Percentiles rank a stretch among this genome's conserved stretches.
Evolutionary conservation across 2,113 vertebrate genomes (phyloP).

Genomic region (Corynorhinus townsendii): DNA sequence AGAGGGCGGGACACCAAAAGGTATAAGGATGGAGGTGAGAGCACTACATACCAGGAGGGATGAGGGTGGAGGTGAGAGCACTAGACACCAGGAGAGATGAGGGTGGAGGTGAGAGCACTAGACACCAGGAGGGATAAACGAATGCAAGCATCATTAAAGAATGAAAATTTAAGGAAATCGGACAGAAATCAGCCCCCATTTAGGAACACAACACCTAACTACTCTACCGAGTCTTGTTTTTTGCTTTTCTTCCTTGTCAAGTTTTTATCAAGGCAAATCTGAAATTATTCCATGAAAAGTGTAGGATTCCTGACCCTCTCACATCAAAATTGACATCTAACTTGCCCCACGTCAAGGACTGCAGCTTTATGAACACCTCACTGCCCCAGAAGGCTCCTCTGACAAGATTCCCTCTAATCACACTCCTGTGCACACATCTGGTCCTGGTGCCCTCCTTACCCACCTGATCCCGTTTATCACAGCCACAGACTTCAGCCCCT

Average conservation of each 20-base stretch:
- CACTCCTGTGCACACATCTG: not conserved
- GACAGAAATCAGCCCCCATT: not conserved
- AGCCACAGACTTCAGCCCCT: not conserved
- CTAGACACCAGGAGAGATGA: too few species aligned
- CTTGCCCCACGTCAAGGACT: not conserved
- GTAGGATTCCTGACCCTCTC: not conserved
- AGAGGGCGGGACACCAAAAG: too few species aligned
- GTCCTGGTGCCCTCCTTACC: too few species aligned
- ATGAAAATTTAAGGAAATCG: not conserved
- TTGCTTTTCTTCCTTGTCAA: not conserved
- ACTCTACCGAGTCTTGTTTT: not conserved
- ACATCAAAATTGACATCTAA: not conserved
- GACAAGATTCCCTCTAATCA: not conserved
- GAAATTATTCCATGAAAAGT: not conserved
- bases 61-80: accelerated
- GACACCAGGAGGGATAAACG: not conserved
- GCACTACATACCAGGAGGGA: too few species aligned
- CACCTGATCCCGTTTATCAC: not conserved
- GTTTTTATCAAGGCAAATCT: not conserved
- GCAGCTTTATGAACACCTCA: accelerated
- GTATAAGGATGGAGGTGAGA: accelerated
- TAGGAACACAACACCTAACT: not conserved
- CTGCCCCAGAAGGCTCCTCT: accelerated
- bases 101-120: too few species aligned
- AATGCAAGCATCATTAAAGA: not conserved